phyloP scores from a whole-genome alignment of 2,888 invertebrate genomes.

The Drosophila kanekoi region DNA sequence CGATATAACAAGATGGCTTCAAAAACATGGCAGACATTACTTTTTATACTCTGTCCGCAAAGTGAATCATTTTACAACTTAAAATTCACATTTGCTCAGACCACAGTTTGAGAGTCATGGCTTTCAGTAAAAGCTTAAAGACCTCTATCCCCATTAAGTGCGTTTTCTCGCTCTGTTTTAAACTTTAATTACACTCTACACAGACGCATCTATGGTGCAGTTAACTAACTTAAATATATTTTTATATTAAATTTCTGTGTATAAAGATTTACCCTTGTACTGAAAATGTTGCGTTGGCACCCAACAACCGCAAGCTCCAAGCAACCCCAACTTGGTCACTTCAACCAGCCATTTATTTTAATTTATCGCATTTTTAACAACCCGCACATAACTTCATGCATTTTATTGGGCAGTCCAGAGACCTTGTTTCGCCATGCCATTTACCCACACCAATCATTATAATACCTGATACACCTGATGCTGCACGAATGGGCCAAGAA shows the following conservation, averaged over 20 bases:
- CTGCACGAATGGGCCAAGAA: conserved; percentile 40
- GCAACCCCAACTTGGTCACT: neutral
- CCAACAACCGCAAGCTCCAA: neutral
- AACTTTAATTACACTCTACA: too few species aligned
- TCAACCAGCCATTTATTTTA: conserved; percentile 49
- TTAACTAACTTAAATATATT: neutral
- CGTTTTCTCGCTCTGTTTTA: too few species aligned
- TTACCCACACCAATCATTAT: conserved; percentile 24
- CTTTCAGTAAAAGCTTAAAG: too few species aligned
- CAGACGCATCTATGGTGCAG: too few species aligned
- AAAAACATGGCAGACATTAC: too few species aligned
- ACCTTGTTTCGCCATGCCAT: conserved; percentile 4
- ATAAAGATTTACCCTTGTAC: neutral
- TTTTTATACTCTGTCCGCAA: too few species aligned
- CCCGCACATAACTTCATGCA: conserved; percentile 42
- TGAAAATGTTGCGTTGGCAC: neutral
- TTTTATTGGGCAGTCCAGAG: conserved; percentile 56
- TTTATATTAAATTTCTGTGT: neutral
- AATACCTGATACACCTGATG: conserved; percentile 56
- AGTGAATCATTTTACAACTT: too few species aligned
- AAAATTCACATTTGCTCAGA: too few species aligned
- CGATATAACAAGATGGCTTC: too few species aligned
- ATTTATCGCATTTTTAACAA: conserved; percentile 50
- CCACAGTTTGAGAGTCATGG: too few species aligned
- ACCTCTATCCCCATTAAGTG: too few species aligned